Base-by-base conservation (phyloP, 2,113 vertebrate genomes). In the Lathamus discolor region DNA sequence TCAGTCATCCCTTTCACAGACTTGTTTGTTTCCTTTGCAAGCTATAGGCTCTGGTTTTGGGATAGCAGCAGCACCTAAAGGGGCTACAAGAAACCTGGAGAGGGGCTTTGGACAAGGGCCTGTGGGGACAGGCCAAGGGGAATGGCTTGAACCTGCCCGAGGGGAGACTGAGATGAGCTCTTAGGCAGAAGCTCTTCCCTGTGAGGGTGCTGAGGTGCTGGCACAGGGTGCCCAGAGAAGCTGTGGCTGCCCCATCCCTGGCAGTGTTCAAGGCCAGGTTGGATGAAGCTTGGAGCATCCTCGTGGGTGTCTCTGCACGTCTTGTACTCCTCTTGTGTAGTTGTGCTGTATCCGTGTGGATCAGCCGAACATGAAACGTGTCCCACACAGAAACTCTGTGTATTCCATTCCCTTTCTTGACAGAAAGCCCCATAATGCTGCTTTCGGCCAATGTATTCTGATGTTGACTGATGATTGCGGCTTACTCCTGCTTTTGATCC, bases 311-410 rank as follows among this genome's bases (percentile, higher is more conserved):
- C 52, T 3, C 2, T 29, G 46, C 35, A 41, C 44, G 3, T 54
- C 63, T n/a, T 3, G 9, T 55, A 3, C 37, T 63, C 13, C 35
- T 69, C 37, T 18, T 8, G 11, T 62, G 2, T 3, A 11, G n/a
- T 6, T 2, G 2, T 81, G 48, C 39, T 0, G 0, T 31, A 18
- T 78, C 24, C 2, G 0, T 8, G 35, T 13, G 64, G 29, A 25
- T 84, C 83, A 63, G 55, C 61, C 55, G 44, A 52, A 59, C 17
- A 11, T 8, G 22, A 39, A 62, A 37, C 1, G 5, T 18, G 23
- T 37, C 23, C 54, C 66, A 70, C 39, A 13, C 57, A 4, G 2
- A 92, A 88, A 80, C 35, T 5, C n/a, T 1, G 79, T 91, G 63
- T 88, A 43, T 77, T 88, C 68, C 44, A 16, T 64, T 76, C 41